A percentile compares a stretch with the other conserved stretches of the same genome.
phyloP scores from a whole-genome alignment of 2,797 vertebrate species.

The Catamblyrhynchus diadema region DNA sequence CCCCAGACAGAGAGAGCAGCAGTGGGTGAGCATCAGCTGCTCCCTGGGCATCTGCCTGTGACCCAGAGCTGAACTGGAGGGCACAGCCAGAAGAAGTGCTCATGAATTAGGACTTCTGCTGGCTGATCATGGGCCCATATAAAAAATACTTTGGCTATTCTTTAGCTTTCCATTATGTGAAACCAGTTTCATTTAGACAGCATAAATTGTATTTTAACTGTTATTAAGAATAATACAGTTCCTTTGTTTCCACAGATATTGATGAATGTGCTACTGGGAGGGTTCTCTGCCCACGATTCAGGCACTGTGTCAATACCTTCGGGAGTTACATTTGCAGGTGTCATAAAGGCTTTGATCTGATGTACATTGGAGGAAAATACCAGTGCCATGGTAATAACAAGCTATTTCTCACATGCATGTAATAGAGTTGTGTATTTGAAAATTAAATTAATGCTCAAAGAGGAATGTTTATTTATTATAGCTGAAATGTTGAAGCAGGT shows the following conservation, averaged over 20 bases:
- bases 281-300: slow-evolving; percentile 87
- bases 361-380: slow-evolving; percentile 93
- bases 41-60: not conserved
- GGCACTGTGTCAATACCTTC: slow-evolving; percentile 96
- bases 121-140: not conserved
- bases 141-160: not conserved
- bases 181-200: not conserved
- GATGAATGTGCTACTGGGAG: slow-evolving; percentile 90
- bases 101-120: not conserved
- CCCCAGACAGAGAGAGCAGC: not conserved
- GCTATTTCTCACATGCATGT: not conserved
- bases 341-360: slow-evolving; percentile 90
- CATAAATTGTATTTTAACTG: not conserved
- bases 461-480: not conserved
- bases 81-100: not conserved
- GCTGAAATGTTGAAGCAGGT: not conserved
- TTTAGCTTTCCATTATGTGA: not conserved
- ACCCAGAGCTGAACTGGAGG: not conserved
- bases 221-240: not conserved
- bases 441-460: not conserved
- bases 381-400: slow-evolving; percentile 85
- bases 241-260: slow-evolving; percentile 82
- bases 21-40: not conserved
- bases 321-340: slow-evolving; percentile 98
- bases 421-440: not conserved